A percentile compares a stretch with the other conserved stretches of the same genome.
These are phyloP conservation scores for Triplophysa dalaica DNA, from an alignment of 2,113 vertebrate genomes.

Conservation along the genomic window DNA sequence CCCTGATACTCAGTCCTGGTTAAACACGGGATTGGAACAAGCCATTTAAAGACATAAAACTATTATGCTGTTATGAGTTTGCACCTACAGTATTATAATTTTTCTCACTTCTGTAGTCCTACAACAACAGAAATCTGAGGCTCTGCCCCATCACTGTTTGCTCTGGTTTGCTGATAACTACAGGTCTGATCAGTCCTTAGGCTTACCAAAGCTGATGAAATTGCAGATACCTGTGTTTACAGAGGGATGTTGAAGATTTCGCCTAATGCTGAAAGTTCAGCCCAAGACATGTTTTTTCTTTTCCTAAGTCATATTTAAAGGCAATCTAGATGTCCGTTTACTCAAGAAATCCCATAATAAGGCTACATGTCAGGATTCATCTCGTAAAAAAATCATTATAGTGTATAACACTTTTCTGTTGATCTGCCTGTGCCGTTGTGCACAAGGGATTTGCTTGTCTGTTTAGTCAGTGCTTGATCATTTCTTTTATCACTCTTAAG, in stretches of 20 bases:
- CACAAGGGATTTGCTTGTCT: neutral
- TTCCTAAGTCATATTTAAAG: neutral
- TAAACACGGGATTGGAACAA: no score
- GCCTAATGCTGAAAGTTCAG: neutral
- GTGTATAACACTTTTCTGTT: neutral
- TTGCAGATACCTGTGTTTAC: conserved; percentile 37
- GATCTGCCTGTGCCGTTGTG: neutral
- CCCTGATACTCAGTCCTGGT: no score
- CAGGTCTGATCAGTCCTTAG: conserved; percentile 60
- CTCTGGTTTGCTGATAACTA: conserved; percentile 65
- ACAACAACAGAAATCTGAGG: conserved; percentile 60
- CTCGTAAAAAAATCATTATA: neutral
- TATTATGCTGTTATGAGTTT: neutral
- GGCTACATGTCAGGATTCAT: neutral
- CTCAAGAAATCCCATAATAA: conserved; percentile 17
- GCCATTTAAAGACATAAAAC: neutral
- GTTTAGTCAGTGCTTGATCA: conserved; percentile 1
- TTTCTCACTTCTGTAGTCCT: neutral
- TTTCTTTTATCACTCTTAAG: neutral
- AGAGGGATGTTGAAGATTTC: conserved; percentile 5
- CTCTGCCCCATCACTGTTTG: conserved; percentile 61
- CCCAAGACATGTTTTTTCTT: neutral
- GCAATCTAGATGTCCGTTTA: conserved; percentile 38
- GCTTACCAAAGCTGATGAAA: conserved; percentile 65
- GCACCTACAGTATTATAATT: neutral